Percentiles rank a stretch among this genome's conserved stretches.
Conservation (phyloP, 2,888 invertebrate genomes). For the Spilosoma lubricipeda region DNA sequence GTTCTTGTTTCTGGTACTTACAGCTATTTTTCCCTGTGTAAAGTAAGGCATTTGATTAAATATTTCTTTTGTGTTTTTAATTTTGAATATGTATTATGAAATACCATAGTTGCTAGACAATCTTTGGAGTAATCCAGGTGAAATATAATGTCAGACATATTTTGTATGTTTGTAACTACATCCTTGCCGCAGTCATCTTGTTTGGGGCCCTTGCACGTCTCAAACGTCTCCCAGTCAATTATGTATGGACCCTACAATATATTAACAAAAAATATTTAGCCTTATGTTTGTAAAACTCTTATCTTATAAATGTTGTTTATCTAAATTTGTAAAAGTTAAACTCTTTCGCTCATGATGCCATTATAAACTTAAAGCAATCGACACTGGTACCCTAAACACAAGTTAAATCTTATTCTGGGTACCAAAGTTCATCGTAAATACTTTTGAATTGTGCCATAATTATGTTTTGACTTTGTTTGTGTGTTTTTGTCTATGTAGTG, state of each 20-base stretch:
- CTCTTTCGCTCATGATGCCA: too few relatives aligned
- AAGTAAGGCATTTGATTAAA: constrained; percentile 37
- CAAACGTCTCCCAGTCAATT: constrained; percentile 60
- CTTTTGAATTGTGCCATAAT: too few relatives aligned
- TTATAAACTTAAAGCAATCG: too few relatives aligned
- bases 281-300: constrained; percentile 2
- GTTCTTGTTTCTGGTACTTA: constrained; percentile 64
- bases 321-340: too few relatives aligned
- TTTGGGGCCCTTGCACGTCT: constrained; percentile 76
- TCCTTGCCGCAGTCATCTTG: constrained; percentile 66
- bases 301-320: too few relatives aligned
- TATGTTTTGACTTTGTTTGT: too few relatives aligned
- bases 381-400: too few relatives aligned
- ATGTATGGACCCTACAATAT: constrained; percentile 72
- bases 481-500: too few relatives aligned
- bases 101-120: constrained; percentile 66
- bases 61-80: neutral
- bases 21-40: constrained; percentile 68
- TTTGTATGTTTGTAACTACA: constrained; percentile 59
- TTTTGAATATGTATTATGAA: constrained; percentile 8
- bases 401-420: too few relatives aligned
- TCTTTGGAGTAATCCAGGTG: constrained; percentile 66
- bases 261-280: too few relatives aligned
- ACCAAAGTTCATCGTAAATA: too few relatives aligned
- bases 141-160: constrained; percentile 71